These are phyloP conservation scores for Heliconius himera DNA, from an alignment of 1,140 invertebrate species.

Conservation along the genomic window DNA sequence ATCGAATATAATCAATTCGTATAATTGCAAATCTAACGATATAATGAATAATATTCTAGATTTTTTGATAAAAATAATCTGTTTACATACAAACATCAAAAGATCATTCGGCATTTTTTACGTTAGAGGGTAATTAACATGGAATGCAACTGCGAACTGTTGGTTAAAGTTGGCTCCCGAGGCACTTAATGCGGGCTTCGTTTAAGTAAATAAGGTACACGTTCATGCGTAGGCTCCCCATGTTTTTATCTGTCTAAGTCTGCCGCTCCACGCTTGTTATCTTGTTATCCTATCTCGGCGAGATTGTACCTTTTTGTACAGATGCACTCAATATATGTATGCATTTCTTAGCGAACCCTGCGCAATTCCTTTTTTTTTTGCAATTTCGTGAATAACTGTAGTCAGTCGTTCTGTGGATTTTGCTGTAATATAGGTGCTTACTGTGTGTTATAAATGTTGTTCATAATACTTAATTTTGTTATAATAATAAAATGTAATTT, in stretches of 20 bases:
- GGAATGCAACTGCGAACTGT: constrained; percentile 44
- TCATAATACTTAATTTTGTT: background rate
- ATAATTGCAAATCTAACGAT: background rate
- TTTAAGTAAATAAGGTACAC: constrained; percentile 78
- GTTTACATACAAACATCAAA: background rate
- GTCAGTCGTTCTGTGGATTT: background rate
- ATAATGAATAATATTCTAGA: background rate
- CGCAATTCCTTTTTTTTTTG: constrained; percentile 47
- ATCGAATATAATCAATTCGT: no score
- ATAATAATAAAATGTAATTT: no score
- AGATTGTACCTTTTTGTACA: constrained; percentile 78
- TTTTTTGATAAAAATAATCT: background rate
- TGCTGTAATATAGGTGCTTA: background rate
- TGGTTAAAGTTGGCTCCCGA: constrained; percentile 49
- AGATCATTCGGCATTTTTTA: constrained; percentile 2
- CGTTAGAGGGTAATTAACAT: constrained; percentile 40
- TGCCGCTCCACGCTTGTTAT: constrained; percentile 75
- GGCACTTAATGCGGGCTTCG: constrained; percentile 66
- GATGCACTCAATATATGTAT: constrained; percentile 71
- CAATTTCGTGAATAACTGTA: constrained; percentile 46
- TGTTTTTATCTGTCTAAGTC: constrained; percentile 76
- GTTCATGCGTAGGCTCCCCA: constrained; percentile 69
- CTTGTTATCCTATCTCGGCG: constrained; percentile 78
- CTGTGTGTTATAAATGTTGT: background rate
- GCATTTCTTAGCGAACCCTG: constrained; percentile 53